Evolutionary conservation across 2,113 vertebrate species (phyloP).

Genomic region (Pelecanus crispus): DNA sequence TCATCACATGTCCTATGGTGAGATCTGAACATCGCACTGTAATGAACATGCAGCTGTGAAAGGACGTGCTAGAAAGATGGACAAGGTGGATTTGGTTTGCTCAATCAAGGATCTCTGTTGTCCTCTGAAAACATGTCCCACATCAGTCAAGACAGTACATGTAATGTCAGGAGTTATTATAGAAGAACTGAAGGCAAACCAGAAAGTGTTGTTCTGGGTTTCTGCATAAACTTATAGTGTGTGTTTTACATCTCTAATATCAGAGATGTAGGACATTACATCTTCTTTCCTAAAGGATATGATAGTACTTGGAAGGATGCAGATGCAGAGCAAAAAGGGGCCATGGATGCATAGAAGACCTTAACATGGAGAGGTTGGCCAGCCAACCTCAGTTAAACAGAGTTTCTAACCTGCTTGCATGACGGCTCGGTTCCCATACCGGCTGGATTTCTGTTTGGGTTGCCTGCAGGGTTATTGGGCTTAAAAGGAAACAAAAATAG

Average conservation of each 20-base stretch:
- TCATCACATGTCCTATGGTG: rapidly evolving
- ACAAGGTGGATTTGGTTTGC: not conserved
- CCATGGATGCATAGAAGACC: not conserved
- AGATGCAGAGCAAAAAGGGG: not conserved
- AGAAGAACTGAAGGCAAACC: not conserved
- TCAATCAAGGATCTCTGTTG: not conserved
- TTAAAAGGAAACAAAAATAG: not conserved
- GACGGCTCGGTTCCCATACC: rapidly evolving
- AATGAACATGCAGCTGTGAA: not conserved
- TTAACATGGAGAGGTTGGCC: not conserved
- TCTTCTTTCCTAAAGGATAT: not conserved
- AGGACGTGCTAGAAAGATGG: not conserved
- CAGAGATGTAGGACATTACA: not conserved
- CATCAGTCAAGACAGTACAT: not conserved
- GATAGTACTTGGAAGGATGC: not conserved
- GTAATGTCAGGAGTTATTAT: not conserved
- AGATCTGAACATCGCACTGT: not conserved
- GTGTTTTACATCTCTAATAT: not conserved
- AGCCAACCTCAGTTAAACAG: not conserved
- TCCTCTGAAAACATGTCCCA: not conserved
- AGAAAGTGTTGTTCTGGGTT: not conserved
- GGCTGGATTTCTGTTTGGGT: not conserved
- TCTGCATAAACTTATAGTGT: not conserved
- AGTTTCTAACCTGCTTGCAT: not conserved
- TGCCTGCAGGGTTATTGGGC: not conserved